Conservation (phyloP, 2,797 vertebrate species). For the Choloepus didactylus region DNA sequence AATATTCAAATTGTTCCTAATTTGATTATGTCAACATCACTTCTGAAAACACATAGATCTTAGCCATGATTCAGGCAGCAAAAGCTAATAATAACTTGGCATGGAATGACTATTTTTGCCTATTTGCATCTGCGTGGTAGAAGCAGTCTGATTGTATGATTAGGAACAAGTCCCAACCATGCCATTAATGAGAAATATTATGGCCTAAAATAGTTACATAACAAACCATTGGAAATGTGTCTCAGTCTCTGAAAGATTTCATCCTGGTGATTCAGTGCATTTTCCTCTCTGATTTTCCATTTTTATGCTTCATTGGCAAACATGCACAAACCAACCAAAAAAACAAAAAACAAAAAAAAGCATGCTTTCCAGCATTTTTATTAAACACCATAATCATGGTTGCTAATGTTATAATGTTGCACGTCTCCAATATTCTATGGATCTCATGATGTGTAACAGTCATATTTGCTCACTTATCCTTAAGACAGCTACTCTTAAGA, state of each 20-base stretch:
- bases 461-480: slow-evolving; percentile 16
- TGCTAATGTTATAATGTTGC: background rate
- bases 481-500: slow-evolving; percentile 4
- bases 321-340: background rate
- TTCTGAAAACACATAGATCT: slow-evolving; percentile 60
- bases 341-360: background rate
- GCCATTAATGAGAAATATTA: slow-evolving; percentile 19
- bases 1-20: slow-evolving; percentile 33
- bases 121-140: slow-evolving; percentile 50
- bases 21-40: slow-evolving; percentile 62
- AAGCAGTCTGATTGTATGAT: slow-evolving; percentile 62
- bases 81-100: slow-evolving; percentile 73
- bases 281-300: background rate
- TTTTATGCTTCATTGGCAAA: background rate
- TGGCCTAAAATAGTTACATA: slow-evolving; percentile 70
- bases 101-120: slow-evolving; percentile 68
- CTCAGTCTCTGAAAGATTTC: slow-evolving; percentile 33
- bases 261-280: slow-evolving; percentile 4
- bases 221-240: slow-evolving; percentile 60
- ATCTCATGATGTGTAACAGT: background rate
- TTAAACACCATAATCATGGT: background rate
- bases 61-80: slow-evolving; percentile 36
- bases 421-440: background rate
- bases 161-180: slow-evolving; percentile 65
- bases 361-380: background rate